Evolutionary conservation across 1,140 invertebrate species (phyloP), one percentile per base, ranked within the genome.

Genomic region (Cylas formicarius): DNA sequence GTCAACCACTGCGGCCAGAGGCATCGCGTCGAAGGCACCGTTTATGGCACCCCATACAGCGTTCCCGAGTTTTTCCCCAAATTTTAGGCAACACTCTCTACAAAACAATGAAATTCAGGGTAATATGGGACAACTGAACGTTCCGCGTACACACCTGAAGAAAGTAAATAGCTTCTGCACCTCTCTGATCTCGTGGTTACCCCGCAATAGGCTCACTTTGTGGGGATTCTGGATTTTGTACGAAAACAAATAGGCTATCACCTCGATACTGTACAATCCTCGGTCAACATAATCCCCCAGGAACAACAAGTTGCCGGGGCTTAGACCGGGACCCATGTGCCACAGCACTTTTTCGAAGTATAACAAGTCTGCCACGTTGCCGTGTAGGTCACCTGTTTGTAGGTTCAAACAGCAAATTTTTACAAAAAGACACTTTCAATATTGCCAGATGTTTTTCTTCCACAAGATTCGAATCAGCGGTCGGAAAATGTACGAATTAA

Each of bases 111-210:
- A n/a, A 11, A 21, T 26, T 29, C 1, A 52, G 26, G 49, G 26
- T 19, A 47, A 24, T 35, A 48, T 31, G 37, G 27, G 40, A 11
- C 36, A 17, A 22, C 21, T 46, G 9, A 17, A 23, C 16, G 16
- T 9, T 27, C 11, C n/a, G n/a, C 43, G 7, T 32, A 44, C 36
- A 32, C 45, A 82, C 79, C 64, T 70, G 52, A 76, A 71, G 63
- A 85, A 86, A 3, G 76, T 77, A 57, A 83, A 84, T 71, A 77
- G 77, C 59, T 77, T 73, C 65, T 86, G 82, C 5, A 82, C 70
- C 52, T 67, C 66, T 26, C 77, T 55, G 6, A 80, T 68, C 63
- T 82, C 80, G 61, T 82, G 80, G 56, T 81, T 81, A 4, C 80
- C 80, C 45, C 80, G 58, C 9, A 82, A 48, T 7, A 82, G 54